Evolutionary conservation across 2,113 vertebrate genomes (phyloP), one percentile per base, ranked within the genome.

Genomic region (Zosterops hypoxanthus): DNA sequence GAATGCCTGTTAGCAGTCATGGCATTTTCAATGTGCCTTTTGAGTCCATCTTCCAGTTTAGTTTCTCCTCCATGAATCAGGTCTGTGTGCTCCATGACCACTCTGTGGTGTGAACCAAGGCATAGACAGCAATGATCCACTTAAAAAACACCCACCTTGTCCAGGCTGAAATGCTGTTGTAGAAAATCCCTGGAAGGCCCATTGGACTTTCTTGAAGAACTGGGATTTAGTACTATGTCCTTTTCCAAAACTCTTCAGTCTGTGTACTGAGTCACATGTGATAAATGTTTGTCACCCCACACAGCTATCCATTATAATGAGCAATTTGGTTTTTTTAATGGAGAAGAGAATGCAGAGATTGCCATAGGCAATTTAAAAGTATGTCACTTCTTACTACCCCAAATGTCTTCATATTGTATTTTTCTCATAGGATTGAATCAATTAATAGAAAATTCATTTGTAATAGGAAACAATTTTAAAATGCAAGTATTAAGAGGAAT

Each of bases 181-280:
- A 53, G 44, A 12, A 8, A 55, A 8, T 52, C 34, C 47, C 31
- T 1, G 1, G 20, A 3, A 60, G 42, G 29, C 49, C 18, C 22
- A n/a, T 0, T 0, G 20, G 14, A 31, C 12, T 86, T 80, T 29
- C 44, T 36, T 33, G 22, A 59, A 60, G 52, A 91, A 26, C 6
- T 50, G 55, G 39, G 71, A 44, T 73, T 88, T 50, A 41, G 33
- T 33, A 39, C 33, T 60, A 5, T 34, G 22, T 50, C n/a, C 17
- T 93, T 50, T 92, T 52, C 39, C 63, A 68, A 68, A 91, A n/a
- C 7, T 42, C 57, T 61, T 63, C 14, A 10, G 42, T 94, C 47
- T 14, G 4, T 44, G 15, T 14, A 28, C 41, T 16, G n/a, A 31
- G 20, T 73, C 34, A 73, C 0, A 2, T 0, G 1, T 66, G 29